Evolutionary conservation across 2,797 vertebrate genomes (phyloP), one percentile per base, ranked within the genome.

Genomic region (Sebastes trivittatus): DNA sequence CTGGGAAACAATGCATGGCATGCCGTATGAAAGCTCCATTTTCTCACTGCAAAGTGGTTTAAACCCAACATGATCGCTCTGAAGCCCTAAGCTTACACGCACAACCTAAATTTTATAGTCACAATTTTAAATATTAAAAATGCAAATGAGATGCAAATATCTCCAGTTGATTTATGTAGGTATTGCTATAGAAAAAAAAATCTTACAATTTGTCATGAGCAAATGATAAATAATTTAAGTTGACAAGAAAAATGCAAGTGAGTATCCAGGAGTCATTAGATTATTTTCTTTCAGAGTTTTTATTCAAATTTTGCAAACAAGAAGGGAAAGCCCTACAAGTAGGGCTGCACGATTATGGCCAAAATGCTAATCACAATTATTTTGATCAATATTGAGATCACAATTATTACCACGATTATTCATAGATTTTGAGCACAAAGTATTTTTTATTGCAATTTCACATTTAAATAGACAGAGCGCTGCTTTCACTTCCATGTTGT

Each of bases 1-100:
- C 62, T 73, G 81, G 61, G 69, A 87, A 85, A 82, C 77, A 73
- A 64, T 69, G 63, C 30, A 22, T 63, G 64, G 64, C 70, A 77
- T 76, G 22, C 34, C 34, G 14, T 67, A 58, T 46, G 34, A 72
- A 78, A 81, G 81, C 70, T 71, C 42, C 1, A 32, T 83, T 81
- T 83, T 70, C 56, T 65, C 68, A 34, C 22, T 18, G 32, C 34
- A 74, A 77, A 81, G 62, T 79, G 76, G 61, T 77, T 87, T 76
- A 56, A 84, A 86, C 29, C 38, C 73, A 38, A 38, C 70, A 38
- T 38, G 27, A 77, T 42, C 6, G 3, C 10, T 70, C 16, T 32
- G 34, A 62, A 61, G 25, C 14, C 4, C 8, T 4, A 3, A 49
- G 58, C 46, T 25, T 63, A 71, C 32, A 80, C 52, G 42, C n/a